Evolutionary conservation across 2,797 vertebrate genomes (phyloP), one percentile per base, ranked within the genome.

Genomic region (Pangasius macronema): DNA sequence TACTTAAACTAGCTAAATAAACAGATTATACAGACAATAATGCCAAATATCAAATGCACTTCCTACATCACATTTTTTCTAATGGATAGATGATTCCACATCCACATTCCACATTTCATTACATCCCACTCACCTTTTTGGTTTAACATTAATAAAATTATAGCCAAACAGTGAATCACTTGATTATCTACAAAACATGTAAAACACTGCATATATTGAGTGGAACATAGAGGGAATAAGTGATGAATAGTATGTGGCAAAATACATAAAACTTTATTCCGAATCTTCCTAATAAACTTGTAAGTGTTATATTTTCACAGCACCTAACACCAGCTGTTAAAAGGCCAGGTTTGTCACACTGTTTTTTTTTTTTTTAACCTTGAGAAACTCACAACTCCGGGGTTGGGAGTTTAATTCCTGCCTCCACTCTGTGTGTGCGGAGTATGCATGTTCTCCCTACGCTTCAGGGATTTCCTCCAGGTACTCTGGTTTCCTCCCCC

Each of bases 271-370:
- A 67, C n/a, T 67, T 67, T n/a, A 65, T n/a, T 65, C 27, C 61
- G 13, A 67, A 30, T 33, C 13, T 67, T 67, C n/a, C 4, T 67
- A 14, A 33, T 33, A 14, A 67, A 16, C 13, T 10, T 30, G 14
- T 33, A 11, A n/a, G 63, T 33, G 63, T 16, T 14, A 67, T 67
- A 16, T 75, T 33, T 20, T 24, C 22, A 68, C 11, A 33, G 27
- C 42, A 57, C n/a, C 65, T 22, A 89, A 87, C 84, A 87, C 65
- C 6, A 55, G 33, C 89, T 70, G 61, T 42, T 84, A 86, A 79
- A 53, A 82, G 59, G 36, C 68, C 68, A 39, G 68, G 5, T 39
- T 70, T 67, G 65, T 67, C 42, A 83, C 46, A 27, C 24, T 42
- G 39, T 42, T 42, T 70, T 72, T 85, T 77, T 79, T 55, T 89